Evolutionary conservation across 1,140 invertebrate genomes (phyloP).

Genomic region (Ruditapes philippinarum): DNA sequence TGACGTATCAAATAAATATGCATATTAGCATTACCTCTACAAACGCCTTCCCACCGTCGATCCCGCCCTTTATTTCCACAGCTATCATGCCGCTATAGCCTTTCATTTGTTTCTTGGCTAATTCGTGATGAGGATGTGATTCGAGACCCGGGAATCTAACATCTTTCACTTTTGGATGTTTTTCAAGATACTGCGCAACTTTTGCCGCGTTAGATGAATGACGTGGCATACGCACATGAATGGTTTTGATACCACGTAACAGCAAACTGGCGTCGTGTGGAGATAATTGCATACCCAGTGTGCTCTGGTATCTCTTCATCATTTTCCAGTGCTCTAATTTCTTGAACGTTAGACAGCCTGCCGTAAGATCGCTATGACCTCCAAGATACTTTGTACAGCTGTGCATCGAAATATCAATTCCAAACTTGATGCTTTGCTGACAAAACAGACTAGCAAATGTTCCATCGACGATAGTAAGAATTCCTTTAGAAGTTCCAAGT

Average conservation of each 20-base stretch:
- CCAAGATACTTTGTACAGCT: slow-evolving; percentile 85
- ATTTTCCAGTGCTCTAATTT: slow-evolving; percentile 90
- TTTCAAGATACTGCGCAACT: slow-evolving; percentile 93
- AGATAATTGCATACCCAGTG: slow-evolving; percentile 91
- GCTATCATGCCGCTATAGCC: slow-evolving; percentile 97
- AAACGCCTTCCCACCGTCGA: slow-evolving; percentile 92
- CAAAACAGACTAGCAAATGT: slow-evolving; percentile 98
- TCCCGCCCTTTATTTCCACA: slow-evolving; percentile 94
- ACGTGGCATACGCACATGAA: slow-evolving; percentile 83
- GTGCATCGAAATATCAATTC: slow-evolving; percentile 96
- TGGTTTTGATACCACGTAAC: slow-evolving; percentile 83
- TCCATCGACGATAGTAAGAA: slow-evolving; percentile 97
- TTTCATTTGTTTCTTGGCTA: slow-evolving; percentile 93
- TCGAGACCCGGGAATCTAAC: slow-evolving; percentile 90
- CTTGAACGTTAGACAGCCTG: slow-evolving; percentile 94
- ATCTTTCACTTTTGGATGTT: slow-evolving; percentile 90
- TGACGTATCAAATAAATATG: too few species aligned
- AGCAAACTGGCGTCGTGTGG: slow-evolving; percentile 85
- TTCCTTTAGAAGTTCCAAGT: slow-evolving; percentile 89
- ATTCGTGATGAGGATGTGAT: slow-evolving; percentile 95
- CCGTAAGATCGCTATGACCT: slow-evolving; percentile 97
- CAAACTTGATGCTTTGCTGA: slow-evolving; percentile 89
- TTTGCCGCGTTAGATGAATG: slow-evolving; percentile 92
- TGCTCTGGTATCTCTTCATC: slow-evolving; percentile 92
- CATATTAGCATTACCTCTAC: slow-evolving; percentile 73